These are phyloP conservation scores for Hippoglossus stenolepis DNA, from an alignment of 2,113 vertebrate genomes.

Conservation along the genomic window DNA sequence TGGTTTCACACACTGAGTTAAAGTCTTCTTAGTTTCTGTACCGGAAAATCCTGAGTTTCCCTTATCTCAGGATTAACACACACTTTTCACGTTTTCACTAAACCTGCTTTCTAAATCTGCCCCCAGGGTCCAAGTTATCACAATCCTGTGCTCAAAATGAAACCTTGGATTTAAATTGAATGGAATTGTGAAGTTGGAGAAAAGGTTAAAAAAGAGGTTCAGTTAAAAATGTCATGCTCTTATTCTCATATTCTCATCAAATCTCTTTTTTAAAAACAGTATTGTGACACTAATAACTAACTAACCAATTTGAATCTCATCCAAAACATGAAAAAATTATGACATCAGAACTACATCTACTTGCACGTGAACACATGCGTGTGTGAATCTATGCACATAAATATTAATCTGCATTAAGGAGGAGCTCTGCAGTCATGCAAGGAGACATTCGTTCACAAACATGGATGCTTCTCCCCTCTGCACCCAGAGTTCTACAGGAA, in stretches of 20 bases:
- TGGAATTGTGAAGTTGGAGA: neutral
- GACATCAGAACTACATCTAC: neutral
- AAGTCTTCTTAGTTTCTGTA: neutral
- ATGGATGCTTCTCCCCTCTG: neutral
- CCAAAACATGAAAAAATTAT: neutral
- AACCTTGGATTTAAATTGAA: neutral
- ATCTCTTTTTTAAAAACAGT: no score
- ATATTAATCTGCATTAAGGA: neutral
- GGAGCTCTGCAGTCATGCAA: neutral
- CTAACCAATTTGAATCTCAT: no score
- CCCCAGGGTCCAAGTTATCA: no score
- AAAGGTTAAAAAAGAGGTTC: neutral
- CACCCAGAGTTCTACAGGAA: conserved; percentile 76
- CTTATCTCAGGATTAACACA: neutral
- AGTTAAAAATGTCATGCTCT: no score
- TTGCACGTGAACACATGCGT: neutral
- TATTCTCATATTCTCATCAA: no score
- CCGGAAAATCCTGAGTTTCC: neutral
- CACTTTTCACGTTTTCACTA: no score
- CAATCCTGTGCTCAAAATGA: neutral
- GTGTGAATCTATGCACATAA: neutral
- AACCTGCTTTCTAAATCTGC: no score
- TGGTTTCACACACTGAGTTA: neutral
- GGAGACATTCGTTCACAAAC: neutral
- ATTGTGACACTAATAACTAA: no score